phyloP scores from a whole-genome alignment of 2,888 invertebrate species.

The Thera obeliscata region DNA sequence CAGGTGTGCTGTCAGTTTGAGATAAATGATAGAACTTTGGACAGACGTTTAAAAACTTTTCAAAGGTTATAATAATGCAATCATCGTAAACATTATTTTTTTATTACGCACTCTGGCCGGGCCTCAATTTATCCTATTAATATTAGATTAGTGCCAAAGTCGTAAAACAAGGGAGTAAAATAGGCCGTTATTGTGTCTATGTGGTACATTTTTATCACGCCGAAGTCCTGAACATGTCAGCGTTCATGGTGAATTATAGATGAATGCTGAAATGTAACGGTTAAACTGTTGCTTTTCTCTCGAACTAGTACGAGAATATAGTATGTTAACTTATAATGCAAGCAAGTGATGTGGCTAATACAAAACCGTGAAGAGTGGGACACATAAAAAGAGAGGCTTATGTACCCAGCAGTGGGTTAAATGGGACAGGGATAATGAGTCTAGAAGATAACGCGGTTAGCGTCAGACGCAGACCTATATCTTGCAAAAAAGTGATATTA shows the following conservation, averaged over 20 bases:
- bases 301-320: background rate
- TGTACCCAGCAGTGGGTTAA: too few species aligned
- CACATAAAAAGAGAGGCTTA: too few species aligned
- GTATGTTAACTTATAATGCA: too few species aligned
- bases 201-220: slow-evolving; percentile 38
- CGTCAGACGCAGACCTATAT: too few species aligned
- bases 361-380: too few species aligned
- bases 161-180: slow-evolving; percentile 26
- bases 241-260: slow-evolving; percentile 37
- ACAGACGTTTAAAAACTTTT: slow-evolving; percentile 14
- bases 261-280: background rate
- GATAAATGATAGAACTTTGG: slow-evolving; percentile 12
- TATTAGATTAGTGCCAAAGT: slow-evolving; percentile 34
- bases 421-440: too few species aligned
- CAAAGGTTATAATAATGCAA: slow-evolving; percentile 32
- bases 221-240: background rate
- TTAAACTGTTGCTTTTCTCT: background rate
- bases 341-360: too few species aligned
- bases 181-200: slow-evolving; percentile 26
- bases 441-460: too few species aligned
- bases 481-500: too few species aligned
- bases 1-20: slow-evolving; percentile 1
- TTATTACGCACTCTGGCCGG: slow-evolving; percentile 29
- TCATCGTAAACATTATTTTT: slow-evolving; percentile 33
- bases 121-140: slow-evolving; percentile 33